Base-by-base conservation (phyloP, 2,888 invertebrate genomes). In the Eudemis profundana region DNA sequence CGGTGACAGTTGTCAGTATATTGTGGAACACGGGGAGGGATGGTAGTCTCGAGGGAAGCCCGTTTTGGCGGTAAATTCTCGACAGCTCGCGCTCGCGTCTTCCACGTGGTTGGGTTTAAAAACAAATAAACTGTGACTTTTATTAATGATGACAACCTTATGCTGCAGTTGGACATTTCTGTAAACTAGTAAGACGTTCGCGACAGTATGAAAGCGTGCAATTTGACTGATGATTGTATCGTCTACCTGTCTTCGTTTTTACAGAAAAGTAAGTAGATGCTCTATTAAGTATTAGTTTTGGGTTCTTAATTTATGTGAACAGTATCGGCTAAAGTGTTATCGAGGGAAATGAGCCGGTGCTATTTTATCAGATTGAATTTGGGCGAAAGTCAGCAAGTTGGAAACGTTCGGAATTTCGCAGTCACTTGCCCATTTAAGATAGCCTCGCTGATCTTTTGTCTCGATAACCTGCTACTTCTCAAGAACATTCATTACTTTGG, bases 1-100 rank as follows among this genome's bases (percentile, higher is more conserved):
- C 79, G 72, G 82, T 83, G 87, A 83, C 86, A 84, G 84, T 86
- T 84, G 87, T 84, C 89, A 91, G 91, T 90, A 82, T 78, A 79
- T 80, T 82, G 84, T 84, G 72, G 79, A 77, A 71, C 85, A 73
- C 81, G 72, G 81, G 73, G 78, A 81, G 87, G 84, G 88, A 84
- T 85, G 89, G 89, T 85, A 67, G 86, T 88, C 84, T 85, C 85
- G 78, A 69, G 80, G 76, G 67, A 78, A 68, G 66, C 69, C 70
- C 69, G 68, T 78, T 84, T 85, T 81, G 78, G 77, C 84, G 85
- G 76, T 79, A 84, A 86, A 82, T 79, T 76, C 74, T 78, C 86
- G 88, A 83, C 81, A 83, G 86, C 84, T 85, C 89, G 86, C 89
- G 86, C 81, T 81, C 72, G 73, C 70, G 60, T 61, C 61, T 53